Evolutionary conservation across 2,113 vertebrate genomes (phyloP).

Genomic region (Caretta caretta): DNA sequence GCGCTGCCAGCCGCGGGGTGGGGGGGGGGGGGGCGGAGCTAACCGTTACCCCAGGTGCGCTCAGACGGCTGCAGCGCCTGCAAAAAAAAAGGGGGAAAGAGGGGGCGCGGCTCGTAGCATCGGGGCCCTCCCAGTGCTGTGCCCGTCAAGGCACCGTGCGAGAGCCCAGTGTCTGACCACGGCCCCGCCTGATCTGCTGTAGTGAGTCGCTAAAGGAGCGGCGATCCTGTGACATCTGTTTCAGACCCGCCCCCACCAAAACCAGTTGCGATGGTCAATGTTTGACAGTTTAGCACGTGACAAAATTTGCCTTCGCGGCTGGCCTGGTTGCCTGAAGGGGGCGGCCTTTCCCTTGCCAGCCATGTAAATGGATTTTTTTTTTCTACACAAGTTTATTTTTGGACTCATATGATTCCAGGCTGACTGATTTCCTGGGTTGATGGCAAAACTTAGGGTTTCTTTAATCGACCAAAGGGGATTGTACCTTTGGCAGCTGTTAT

Average conservation of each 20-base stretch:
- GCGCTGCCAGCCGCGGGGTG: not conserved
- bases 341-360: not conserved
- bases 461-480: not conserved
- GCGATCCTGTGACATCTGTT: not conserved
- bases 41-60: not conserved
- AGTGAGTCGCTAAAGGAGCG: not conserved
- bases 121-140: too few relatives aligned
- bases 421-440: not conserved
- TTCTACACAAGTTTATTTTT: not conserved
- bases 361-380: too few relatives aligned
- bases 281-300: not conserved
- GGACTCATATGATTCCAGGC: not conserved
- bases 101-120: too few relatives aligned
- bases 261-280: not conserved
- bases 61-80: not conserved
- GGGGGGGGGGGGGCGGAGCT: too few relatives aligned
- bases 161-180: not conserved
- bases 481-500: too few relatives aligned
- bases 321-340: too few relatives aligned
- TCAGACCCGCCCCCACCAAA: rapidly evolving
- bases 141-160: too few relatives aligned
- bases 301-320: too few relatives aligned
- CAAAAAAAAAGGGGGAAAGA: too few relatives aligned
- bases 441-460: not conserved
- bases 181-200: too few relatives aligned